These are phyloP conservation scores for Cephalopterus ornatus DNA, from an alignment of 2,113 vertebrate genomes.

Conservation along the genomic window DNA sequence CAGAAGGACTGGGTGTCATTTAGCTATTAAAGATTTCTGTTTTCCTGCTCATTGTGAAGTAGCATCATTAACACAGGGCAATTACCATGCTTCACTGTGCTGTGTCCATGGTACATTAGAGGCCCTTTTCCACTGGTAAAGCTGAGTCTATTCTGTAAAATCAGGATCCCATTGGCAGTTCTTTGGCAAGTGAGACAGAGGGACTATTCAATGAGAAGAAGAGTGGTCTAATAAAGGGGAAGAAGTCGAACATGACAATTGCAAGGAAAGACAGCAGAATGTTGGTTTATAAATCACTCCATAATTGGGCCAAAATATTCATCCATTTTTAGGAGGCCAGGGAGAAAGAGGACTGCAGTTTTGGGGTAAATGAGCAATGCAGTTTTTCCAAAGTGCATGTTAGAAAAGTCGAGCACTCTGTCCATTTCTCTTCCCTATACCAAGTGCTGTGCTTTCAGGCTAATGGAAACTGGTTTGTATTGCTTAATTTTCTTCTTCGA, in stretches of 20 bases:
- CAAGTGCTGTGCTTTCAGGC: background rate
- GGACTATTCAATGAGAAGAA: constrained; percentile 77
- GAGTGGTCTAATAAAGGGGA: constrained; percentile 71
- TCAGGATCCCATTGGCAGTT: constrained; percentile 79
- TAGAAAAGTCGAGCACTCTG: background rate
- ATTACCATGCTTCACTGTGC: constrained; percentile 79
- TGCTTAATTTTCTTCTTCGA: constrained; percentile 23
- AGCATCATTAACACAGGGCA: constrained; percentile 85
- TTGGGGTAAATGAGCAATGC: background rate
- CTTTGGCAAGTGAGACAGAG: constrained; percentile 83
- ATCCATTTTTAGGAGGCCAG: background rate
- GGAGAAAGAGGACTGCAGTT: background rate
- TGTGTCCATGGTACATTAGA: constrained; percentile 77
- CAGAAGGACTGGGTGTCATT: constrained; percentile 39
- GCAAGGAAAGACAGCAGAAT: constrained; percentile 32
- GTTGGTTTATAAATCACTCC: constrained; percentile 7
- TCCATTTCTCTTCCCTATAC: background rate
- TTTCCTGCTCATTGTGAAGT: constrained; percentile 74
- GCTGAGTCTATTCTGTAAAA: constrained; percentile 80
- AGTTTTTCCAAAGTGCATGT: background rate
- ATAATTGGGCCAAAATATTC: background rate
- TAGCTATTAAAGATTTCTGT: constrained; percentile 76
- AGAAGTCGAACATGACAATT: constrained; percentile 39
- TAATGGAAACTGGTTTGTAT: background rate
- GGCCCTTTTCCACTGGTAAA: constrained; percentile 75